Evolutionary conservation across 2,113 vertebrate genomes (phyloP).

Genomic region (Leucopternis melanops): DNA sequence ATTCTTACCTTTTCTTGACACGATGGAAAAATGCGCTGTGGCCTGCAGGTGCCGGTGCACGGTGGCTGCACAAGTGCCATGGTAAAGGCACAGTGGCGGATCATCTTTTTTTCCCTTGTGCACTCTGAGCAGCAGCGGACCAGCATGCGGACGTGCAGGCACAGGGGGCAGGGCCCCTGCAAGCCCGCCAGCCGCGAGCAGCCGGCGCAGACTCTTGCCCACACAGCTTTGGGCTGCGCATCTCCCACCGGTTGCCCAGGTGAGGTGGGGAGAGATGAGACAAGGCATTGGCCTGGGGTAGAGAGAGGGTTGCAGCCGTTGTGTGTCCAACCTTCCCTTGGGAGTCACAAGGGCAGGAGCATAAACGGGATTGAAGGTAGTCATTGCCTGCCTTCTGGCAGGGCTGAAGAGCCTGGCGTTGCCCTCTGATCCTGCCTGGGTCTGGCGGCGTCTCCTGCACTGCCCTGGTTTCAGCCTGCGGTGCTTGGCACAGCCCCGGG

Average conservation of each 20-base stretch:
- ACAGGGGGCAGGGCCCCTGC: background rate
- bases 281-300: too few relatives aligned
- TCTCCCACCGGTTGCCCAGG: background rate
- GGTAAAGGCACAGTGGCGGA: fast-evolving
- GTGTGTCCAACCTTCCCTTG: fast-evolving
- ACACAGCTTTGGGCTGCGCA: background rate
- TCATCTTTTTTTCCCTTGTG: fast-evolving
- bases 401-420: background rate
- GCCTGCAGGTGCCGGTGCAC: background rate
- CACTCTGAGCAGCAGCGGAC: background rate
- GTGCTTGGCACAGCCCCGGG: background rate
- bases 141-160: fast-evolving
- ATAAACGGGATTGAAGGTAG: fast-evolving
- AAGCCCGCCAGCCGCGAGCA: background rate
- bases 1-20: too few relatives aligned
- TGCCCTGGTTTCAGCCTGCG: background rate
- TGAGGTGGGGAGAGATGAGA: background rate
- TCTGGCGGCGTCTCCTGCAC: background rate
- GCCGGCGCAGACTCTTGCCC: background rate
- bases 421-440: background rate
- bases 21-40: fast-evolving
- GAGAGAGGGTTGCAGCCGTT: background rate
- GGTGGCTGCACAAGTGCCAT: fast-evolving
- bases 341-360: fast-evolving
- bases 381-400: fast-evolving